A percentile compares a stretch with the other conserved stretches of the same genome.
Evolutionary conservation across 1,140 invertebrate species (phyloP).

Genomic region (Drosophila ohnishii): DNA sequence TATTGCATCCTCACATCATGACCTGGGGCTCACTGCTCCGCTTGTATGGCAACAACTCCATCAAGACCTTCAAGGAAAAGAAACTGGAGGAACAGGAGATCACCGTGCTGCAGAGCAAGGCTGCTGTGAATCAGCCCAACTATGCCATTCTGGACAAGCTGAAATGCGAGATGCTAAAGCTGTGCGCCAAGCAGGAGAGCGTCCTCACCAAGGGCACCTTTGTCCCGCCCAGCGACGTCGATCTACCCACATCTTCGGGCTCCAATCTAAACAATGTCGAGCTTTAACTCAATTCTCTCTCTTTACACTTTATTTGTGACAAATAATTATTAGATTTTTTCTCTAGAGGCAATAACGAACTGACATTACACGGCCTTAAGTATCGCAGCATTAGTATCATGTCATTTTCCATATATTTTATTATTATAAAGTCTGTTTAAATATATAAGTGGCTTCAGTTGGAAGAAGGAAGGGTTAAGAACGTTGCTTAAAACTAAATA

Average conservation of each 20-base stretch:
- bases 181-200: slow-evolving; percentile 87
- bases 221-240: slow-evolving; percentile 86
- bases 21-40: slow-evolving; percentile 97
- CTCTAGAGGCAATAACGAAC: slow-evolving; percentile 24
- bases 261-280: slow-evolving; percentile 88
- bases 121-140: slow-evolving; percentile 95
- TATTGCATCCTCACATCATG: slow-evolving; percentile 94
- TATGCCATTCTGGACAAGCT: slow-evolving; percentile 96
- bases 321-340: slow-evolving; percentile 11
- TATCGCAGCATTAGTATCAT: slow-evolving; percentile 9
- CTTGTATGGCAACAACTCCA: slow-evolving; percentile 95
- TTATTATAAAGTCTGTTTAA: slow-evolving; percentile 3
- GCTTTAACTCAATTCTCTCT: slow-evolving; percentile 55
- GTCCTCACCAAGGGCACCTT: slow-evolving; percentile 90
- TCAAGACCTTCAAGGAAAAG: slow-evolving; percentile 96
- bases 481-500: neutral
- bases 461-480: neutral
- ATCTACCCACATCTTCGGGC: slow-evolving; percentile 87
- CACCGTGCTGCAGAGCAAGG: slow-evolving; percentile 94
- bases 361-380: slow-evolving; percentile 14
- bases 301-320: neutral
- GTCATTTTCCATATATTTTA: slow-evolving; percentile 10
- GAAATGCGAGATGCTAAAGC: slow-evolving; percentile 93
- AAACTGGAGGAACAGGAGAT: slow-evolving; percentile 97
- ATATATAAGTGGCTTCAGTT: neutral